Base-by-base conservation (phyloP, 2,113 vertebrate genomes). In the Fulica atra region DNA sequence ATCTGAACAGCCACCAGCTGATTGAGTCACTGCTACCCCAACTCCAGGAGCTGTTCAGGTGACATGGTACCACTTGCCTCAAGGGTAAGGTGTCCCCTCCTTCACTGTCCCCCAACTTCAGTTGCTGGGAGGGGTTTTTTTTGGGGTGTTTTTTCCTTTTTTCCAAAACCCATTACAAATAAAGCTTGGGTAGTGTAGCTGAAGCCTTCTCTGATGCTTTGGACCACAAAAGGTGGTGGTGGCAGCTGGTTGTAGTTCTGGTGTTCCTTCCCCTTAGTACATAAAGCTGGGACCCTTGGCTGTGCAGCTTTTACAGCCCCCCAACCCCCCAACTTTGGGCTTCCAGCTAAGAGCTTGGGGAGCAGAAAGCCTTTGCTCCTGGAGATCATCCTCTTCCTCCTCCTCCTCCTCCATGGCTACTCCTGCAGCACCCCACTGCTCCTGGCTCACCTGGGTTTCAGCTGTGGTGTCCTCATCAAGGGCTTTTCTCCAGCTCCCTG, bases 231-330 rank as follows among this genome's bases (percentile, higher is more conserved):
- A 42, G 48, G 48, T 46, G 7, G 2, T 2, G 29, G 23, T 48
- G 11, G 64, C 33, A 66, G 28, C 21, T 21, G 38, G 21, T 5
- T 10, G 33, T 9, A 40, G 57, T 33, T 78, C 26, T 28, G 13
- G 3, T 38, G 11, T 9, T 1, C 13, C 23, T 13, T 6, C 16
- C 14, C 40, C 21, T 5, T 35, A 4, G 19, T 31, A 25, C 29
- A 40, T 56, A 33, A 29, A 68, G 28, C 28, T 38, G 44, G 31
- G 18, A 4, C 1, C 26, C 29, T 48, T 16, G 6, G 10, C 59
- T 28, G 17, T 1, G 0, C 9, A 13, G 44, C 35, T 46, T 48
- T 19, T 0, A 0, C 26, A 36, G n/a, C 6, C n/a, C 25, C 54
- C 51, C n/a, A n/a, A n/a, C n/a, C n/a, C n/a, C n/a, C n/a, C 25